A percentile compares a stretch with the other conserved stretches of the same genome.
These are phyloP conservation scores for Oncorhynchus clarkii DNA, from an alignment of 2,113 vertebrate species.

Conservation along the genomic window DNA sequence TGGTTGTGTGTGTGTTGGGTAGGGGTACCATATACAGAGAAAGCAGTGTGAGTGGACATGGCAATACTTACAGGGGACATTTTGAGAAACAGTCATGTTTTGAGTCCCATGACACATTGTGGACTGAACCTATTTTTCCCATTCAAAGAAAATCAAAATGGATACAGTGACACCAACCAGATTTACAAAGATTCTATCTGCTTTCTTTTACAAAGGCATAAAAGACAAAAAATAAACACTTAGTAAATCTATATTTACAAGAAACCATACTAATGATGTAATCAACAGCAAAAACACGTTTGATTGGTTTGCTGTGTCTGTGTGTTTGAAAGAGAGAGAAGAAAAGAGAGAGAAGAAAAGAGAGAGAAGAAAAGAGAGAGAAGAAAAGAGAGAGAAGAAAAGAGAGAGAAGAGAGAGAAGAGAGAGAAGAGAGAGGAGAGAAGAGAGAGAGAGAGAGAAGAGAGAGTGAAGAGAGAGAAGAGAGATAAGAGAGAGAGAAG, in stretches of 20 bases:
- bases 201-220: background rate
- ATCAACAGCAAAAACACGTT: background rate
- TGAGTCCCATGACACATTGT: too few species aligned
- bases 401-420: background rate
- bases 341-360: background rate
- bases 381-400: too few species aligned
- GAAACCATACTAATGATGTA: background rate
- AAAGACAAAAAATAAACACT: background rate
- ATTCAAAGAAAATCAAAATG: too few species aligned
- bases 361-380: too few species aligned
- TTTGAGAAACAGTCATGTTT: too few species aligned
- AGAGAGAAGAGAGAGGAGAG: too few species aligned
- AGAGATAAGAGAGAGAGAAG: too few species aligned
- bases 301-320: background rate
- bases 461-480: background rate
- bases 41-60: too few species aligned
- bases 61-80: too few species aligned
- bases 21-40: too few species aligned
- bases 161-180: background rate
- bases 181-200: background rate
- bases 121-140: too few species aligned
- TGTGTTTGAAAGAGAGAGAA: background rate
- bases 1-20: constrained; percentile 7
- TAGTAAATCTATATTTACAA: background rate
- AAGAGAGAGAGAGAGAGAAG: too few species aligned